These are phyloP conservation scores for Strigamia crassipes DNA, from an alignment of 2,888 invertebrate species.

Conservation along the genomic window DNA sequence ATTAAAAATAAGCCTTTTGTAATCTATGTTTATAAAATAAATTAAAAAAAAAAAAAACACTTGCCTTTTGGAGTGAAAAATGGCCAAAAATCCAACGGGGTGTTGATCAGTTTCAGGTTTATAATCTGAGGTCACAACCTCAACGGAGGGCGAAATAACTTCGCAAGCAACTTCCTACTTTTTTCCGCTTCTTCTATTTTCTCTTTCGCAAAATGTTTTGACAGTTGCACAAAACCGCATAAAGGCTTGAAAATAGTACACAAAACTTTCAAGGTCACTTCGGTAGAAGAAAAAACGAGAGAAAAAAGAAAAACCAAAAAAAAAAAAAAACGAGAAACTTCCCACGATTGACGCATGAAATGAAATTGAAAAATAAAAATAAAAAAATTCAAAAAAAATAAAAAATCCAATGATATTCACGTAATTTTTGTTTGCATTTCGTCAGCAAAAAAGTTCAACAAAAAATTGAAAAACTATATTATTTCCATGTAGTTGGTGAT, in stretches of 20 bases:
- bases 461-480: not conserved
- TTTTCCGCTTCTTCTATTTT: not conserved
- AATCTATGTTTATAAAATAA: too few species aligned
- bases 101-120: not conserved
- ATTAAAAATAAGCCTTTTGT: not conserved
- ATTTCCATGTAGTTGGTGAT: constrained; percentile 30
- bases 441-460: not conserved
- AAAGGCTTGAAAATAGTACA: not conserved
- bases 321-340: not conserved
- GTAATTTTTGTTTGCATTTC: not conserved
- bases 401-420: not conserved
- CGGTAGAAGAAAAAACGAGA: not conserved
- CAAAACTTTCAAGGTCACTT: constrained; percentile 16
- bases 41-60: not conserved
- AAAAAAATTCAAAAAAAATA: not conserved
- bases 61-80: not conserved
- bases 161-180: not conserved
- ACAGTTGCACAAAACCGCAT: constrained; percentile 28
- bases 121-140: constrained; percentile 15
- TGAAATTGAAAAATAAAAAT: not conserved
- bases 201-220: constrained; percentile 4
- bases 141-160: not conserved
- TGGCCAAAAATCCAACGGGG: not conserved
- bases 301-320: not conserved
- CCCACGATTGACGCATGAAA: not conserved